phyloP scores from a whole-genome alignment of 2,797 vertebrate species.

The Erethizon dorsatum region DNA sequence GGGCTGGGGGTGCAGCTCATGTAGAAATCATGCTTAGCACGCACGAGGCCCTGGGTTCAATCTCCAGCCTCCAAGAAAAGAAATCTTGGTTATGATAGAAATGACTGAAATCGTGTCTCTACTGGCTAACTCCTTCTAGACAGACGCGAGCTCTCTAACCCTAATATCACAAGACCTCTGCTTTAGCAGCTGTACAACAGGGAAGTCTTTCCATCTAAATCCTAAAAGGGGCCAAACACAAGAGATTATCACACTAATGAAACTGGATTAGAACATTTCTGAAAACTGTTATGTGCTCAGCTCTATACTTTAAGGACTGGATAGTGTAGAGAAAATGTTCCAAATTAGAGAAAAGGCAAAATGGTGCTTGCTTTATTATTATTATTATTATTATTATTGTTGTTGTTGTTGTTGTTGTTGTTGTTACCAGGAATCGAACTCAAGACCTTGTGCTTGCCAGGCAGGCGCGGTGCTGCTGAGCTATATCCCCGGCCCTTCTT shows the following conservation, averaged over 20 bases:
- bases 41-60: not conserved
- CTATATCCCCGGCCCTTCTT: no score
- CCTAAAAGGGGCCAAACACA: not conserved
- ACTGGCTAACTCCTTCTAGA: not conserved
- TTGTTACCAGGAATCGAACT: no score
- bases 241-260: not conserved
- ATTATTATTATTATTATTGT: no score
- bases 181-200: not conserved
- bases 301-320: not conserved
- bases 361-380: no score
- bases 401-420: no score
- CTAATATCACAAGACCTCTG: not conserved
- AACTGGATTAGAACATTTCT: slow-evolving; percentile 24
- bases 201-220: not conserved
- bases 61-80: no score
- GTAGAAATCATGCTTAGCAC: no score
- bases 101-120: not conserved
- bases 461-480: no score
- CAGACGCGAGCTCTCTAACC: not conserved
- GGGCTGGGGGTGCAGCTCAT: no score
- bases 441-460: no score
- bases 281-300: not conserved
- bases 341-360: slow-evolving; percentile 6
- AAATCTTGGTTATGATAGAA: not conserved
- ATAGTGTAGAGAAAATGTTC: not conserved